Conservation (phyloP, 2,797 vertebrate genomes). For the Peromyscus nudipes region DNA sequence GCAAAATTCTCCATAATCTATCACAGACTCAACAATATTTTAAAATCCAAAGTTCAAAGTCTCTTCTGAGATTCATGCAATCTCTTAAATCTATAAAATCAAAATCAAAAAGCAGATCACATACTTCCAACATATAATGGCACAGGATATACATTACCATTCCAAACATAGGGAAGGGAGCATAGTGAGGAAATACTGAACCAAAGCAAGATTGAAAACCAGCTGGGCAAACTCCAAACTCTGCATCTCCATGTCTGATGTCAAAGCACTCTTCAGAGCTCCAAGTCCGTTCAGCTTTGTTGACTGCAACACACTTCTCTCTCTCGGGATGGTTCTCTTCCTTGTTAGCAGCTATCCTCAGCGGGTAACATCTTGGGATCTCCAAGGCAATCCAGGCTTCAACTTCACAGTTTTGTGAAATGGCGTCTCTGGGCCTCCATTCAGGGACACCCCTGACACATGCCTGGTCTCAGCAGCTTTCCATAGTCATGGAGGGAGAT, state of each 20-base stretch:
- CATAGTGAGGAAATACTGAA: not conserved
- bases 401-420: not conserved
- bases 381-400: not conserved
- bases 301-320: not conserved
- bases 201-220: not conserved
- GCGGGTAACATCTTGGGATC: not conserved
- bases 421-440: not conserved
- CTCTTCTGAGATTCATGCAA: not conserved
- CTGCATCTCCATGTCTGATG: not conserved
- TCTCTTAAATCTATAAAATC: not conserved
- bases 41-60: not conserved
- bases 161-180: not conserved
- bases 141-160: not conserved
- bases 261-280: not conserved
- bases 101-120: not conserved
- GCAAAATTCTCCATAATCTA: not conserved
- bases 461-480: not conserved
- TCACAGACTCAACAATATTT: not conserved
- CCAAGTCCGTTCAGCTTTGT: not conserved
- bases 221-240: not conserved
- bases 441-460: not conserved
- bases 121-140: not conserved
- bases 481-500: not conserved
- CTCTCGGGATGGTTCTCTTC: not conserved
- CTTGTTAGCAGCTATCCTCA: not conserved